Conservation (phyloP, 92 coral and sea anemone genomes). For the Pocillopora grandis region DNA sequence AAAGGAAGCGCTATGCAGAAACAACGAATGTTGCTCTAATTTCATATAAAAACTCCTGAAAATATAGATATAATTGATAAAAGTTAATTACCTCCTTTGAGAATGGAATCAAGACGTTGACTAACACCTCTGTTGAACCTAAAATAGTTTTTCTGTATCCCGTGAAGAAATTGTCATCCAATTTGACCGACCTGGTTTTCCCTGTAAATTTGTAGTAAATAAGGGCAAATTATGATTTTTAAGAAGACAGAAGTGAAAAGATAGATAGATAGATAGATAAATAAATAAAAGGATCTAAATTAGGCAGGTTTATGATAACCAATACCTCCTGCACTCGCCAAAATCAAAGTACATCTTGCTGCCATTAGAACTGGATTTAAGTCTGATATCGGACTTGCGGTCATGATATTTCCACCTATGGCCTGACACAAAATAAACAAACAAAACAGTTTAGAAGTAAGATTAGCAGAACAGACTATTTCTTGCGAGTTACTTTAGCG, state of each 20-base stretch:
- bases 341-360: slow-evolving; percentile 64
- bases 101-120: slow-evolving; percentile 71
- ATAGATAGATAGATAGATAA: too few relatives aligned
- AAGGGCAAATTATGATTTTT: too few relatives aligned
- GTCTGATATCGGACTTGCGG: slow-evolving; percentile 92
- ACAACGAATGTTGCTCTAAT: too few relatives aligned
- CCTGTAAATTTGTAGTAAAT: slow-evolving; percentile 23
- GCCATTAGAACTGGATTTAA: slow-evolving; percentile 86
- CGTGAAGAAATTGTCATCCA: slow-evolving; percentile 79
- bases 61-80: too few relatives aligned
- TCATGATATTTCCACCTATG: slow-evolving; percentile 89
- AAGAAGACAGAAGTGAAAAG: too few relatives aligned
- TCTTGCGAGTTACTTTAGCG: too few relatives aligned
- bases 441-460: too few relatives aligned
- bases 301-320: too few relatives aligned
- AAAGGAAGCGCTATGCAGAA: too few relatives aligned
- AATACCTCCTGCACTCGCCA: slow-evolving; percentile 71
- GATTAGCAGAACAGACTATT: too few relatives aligned
- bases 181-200: slow-evolving; percentile 59
- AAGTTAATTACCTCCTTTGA: slow-evolving; percentile 57
- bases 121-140: slow-evolving; percentile 67
- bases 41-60: too few relatives aligned
- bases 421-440: slow-evolving; percentile 27
- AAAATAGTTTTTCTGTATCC: slow-evolving; percentile 81
- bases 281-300: too few relatives aligned